These are phyloP conservation scores for Sebastes schlegelii DNA, from an alignment of 2,113 vertebrate genomes.

Conservation along the genomic window DNA sequence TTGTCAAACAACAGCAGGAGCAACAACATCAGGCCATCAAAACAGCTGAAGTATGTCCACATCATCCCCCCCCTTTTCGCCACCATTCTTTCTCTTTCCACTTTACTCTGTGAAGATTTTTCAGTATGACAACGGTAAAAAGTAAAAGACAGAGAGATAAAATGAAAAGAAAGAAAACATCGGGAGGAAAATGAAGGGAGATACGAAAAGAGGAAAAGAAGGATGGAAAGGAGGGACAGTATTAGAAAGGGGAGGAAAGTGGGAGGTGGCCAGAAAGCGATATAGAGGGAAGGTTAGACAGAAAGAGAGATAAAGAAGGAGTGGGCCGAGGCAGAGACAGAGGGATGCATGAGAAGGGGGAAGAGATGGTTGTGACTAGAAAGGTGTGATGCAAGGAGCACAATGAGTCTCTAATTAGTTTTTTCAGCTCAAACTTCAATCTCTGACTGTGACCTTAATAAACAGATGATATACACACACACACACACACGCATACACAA, in stretches of 20 bases:
- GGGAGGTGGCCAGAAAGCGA: constrained; percentile 11
- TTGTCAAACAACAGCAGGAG: not conserved
- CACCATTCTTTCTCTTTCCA: not conserved
- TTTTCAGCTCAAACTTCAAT: constrained; percentile 73
- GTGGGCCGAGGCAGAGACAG: constrained; percentile 16
- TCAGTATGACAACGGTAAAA: not conserved
- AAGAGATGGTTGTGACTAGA: constrained; percentile 33
- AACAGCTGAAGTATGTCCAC: not conserved
- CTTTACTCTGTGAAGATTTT: not conserved
- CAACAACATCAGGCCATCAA: not conserved
- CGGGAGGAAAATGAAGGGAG: not conserved
- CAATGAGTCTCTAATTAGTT: constrained; percentile 74
- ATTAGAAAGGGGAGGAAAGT: constrained; percentile 4
- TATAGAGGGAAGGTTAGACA: not conserved
- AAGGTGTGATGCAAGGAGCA: constrained; percentile 77
- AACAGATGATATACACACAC: constrained; percentile 70
- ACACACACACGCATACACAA: constrained; percentile 21
- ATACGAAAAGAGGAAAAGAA: not conserved
- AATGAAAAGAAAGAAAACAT: not conserved
- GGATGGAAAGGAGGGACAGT: not conserved
- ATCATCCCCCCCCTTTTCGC: not conserved
- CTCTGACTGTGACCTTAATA: constrained; percentile 80
- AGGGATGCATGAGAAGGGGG: constrained; percentile 25
- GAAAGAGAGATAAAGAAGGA: not conserved
- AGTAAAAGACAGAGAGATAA: no score